These are phyloP conservation scores for Cromileptes altivelis DNA, from an alignment of 2,113 vertebrate genomes.

Conservation along the genomic window DNA sequence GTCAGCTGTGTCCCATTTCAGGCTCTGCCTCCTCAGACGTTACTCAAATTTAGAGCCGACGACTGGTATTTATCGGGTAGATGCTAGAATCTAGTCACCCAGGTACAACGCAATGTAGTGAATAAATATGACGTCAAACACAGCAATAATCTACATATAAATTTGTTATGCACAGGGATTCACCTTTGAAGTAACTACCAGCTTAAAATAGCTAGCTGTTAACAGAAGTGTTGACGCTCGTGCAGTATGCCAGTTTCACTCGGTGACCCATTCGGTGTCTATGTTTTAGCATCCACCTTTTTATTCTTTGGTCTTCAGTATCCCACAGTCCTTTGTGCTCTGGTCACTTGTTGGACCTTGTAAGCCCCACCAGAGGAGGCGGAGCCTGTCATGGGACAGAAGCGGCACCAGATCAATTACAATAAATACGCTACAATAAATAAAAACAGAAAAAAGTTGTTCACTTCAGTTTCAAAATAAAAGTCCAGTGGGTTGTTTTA, in stretches of 20 bases:
- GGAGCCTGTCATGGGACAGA: conserved; percentile 18
- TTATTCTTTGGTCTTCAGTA: conserved; percentile 26
- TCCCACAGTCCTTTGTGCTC: conserved; percentile 36
- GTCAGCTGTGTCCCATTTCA: conserved; percentile 12
- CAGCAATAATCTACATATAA: no score
- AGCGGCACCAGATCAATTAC: conserved; percentile 4
- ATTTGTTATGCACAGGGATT: no score
- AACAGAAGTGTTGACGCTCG: no score
- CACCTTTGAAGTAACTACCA: no score
- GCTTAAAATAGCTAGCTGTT: no score
- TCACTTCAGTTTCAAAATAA: conserved; percentile 36
- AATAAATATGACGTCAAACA: no score
- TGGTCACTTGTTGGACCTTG: background rate
- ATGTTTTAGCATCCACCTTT: no score
- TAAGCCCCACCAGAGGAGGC: background rate
- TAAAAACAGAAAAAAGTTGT: background rate
- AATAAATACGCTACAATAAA: conserved; percentile 19
- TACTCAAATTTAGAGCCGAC: conserved; percentile 16
- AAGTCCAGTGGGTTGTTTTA: background rate
- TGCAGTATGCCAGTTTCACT: no score
- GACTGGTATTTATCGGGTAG: background rate
- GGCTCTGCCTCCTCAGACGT: conserved; percentile 12
- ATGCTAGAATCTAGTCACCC: no score
- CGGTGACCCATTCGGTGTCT: no score
- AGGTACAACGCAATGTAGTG: no score